Conservation (phyloP, 2,888 invertebrate genomes). For the Siphonodentalium dalli region DNA sequence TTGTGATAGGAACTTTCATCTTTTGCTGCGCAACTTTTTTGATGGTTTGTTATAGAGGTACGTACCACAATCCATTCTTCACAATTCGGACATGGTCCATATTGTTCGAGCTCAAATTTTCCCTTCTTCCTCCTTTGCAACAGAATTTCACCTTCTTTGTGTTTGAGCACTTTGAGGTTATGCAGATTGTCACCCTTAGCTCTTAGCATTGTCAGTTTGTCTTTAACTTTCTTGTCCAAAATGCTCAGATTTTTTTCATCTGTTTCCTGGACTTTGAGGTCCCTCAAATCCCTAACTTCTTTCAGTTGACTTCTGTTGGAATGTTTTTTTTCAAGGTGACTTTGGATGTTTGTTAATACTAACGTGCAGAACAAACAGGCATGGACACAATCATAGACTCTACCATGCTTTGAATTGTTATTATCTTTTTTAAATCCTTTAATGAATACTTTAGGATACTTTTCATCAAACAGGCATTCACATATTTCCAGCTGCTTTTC, state of each 20-base stretch:
- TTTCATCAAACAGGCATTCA: too few relatives aligned
- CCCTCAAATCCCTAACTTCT: neutral
- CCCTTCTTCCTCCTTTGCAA: slow-evolving; percentile 4
- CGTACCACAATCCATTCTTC: slow-evolving; percentile 11
- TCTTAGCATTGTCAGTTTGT: slow-evolving; percentile 12
- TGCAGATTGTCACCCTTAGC: slow-evolving; percentile 16
- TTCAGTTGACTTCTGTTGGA: neutral
- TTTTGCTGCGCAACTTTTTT: slow-evolving; percentile 1
- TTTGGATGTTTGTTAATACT: slow-evolving; percentile 26
- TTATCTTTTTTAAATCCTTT: slow-evolving; percentile 14
- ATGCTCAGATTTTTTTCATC: neutral
- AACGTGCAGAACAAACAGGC: slow-evolving; percentile 18
- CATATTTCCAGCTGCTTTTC: too few relatives aligned
- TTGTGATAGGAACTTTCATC: neutral
- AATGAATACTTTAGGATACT: slow-evolving; percentile 18
- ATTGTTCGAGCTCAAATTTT: slow-evolving; percentile 3
- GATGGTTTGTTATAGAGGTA: slow-evolving; percentile 2
- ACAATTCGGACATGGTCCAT: slow-evolving; percentile 24
- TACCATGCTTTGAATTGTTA: slow-evolving; percentile 18
- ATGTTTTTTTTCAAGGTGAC: slow-evolving; percentile 13
- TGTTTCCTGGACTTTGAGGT: neutral
- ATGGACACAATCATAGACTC: slow-evolving; percentile 24
- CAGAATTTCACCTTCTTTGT: slow-evolving; percentile 12
- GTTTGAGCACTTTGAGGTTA: slow-evolving; percentile 8
- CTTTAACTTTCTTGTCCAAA: too few relatives aligned